These are phyloP conservation scores for Calypte anna DNA, from an alignment of 2,113 vertebrate species.

Conservation along the genomic window DNA sequence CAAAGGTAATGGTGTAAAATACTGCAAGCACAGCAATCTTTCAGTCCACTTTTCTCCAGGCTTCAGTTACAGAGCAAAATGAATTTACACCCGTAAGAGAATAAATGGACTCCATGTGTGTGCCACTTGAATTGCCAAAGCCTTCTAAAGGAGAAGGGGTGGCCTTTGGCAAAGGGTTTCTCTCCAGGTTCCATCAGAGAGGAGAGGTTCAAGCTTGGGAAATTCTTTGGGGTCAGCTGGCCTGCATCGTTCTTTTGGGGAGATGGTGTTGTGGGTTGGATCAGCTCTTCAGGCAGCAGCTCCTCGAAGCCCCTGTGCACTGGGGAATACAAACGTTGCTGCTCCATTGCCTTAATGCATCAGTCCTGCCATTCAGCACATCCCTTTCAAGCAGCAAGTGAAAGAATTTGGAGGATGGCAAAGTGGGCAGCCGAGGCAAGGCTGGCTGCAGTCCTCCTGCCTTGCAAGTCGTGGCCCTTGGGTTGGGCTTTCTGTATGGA, in stretches of 20 bases:
- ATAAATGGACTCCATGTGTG: rapidly evolving
- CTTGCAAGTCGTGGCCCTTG: rapidly evolving
- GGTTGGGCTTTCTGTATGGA: rapidly evolving
- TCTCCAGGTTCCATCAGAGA: rapidly evolving
- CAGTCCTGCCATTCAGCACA: rapidly evolving
- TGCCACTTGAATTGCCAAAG: background rate
- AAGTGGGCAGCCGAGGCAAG: background rate
- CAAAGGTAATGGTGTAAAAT: background rate
- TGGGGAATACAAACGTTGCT: background rate
- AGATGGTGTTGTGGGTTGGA: background rate
- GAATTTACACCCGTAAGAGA: background rate
- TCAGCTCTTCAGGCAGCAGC: background rate
- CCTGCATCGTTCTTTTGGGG: background rate
- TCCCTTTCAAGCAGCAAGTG: background rate
- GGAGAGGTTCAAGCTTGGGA: background rate
- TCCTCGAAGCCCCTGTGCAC: background rate
- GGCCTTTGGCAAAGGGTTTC: background rate
- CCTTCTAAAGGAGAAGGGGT: background rate
- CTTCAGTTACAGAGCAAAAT: background rate
- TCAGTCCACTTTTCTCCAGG: background rate
- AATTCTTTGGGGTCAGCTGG: background rate
- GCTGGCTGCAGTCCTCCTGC: rapidly evolving
- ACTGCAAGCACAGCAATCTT: background rate
- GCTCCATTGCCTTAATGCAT: rapidly evolving
- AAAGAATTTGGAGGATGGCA: background rate